Evolutionary conservation across 2,797 vertebrate genomes (phyloP).

Genomic region (Tenualosa ilisha): DNA sequence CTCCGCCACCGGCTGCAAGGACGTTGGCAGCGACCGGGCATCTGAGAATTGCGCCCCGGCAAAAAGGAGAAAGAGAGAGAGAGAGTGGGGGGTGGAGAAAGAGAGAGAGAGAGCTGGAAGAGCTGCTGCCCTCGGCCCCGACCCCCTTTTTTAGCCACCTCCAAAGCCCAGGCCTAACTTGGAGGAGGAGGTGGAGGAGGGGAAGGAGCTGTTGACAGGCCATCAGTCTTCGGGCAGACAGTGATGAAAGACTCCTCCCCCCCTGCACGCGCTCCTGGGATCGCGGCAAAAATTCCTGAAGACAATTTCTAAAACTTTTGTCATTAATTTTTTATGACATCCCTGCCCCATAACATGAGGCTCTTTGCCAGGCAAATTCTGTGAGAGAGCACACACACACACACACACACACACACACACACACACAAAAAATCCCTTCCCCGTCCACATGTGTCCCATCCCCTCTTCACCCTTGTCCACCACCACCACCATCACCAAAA

Average conservation of each 20-base stretch:
- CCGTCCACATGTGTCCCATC: not conserved
- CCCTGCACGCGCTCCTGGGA: slow-evolving; percentile 67
- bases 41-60: slow-evolving; percentile 85
- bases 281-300: slow-evolving; percentile 69
- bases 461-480: not conserved
- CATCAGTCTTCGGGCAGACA: slow-evolving; percentile 83
- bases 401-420: too few species aligned
- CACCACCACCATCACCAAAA: not conserved
- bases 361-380: slow-evolving; percentile 43
- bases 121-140: slow-evolving; percentile 59
- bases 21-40: slow-evolving; percentile 90
- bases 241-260: slow-evolving; percentile 72
- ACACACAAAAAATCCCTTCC: not conserved
- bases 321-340: slow-evolving; percentile 60
- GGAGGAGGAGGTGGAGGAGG: slow-evolving; percentile 66
- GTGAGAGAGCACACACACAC: not conserved
- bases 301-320: slow-evolving; percentile 67
- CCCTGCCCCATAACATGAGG: slow-evolving; percentile 48
- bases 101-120: slow-evolving; percentile 57
- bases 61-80: slow-evolving; percentile 56
- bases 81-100: not conserved
- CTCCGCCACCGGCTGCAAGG: slow-evolving; percentile 89
- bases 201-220: slow-evolving; percentile 71
- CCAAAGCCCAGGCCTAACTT: slow-evolving; percentile 72
- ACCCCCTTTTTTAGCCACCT: slow-evolving; percentile 77